Base-by-base conservation (phyloP, 2,888 invertebrate genomes). In the Pyralis farinalis region DNA sequence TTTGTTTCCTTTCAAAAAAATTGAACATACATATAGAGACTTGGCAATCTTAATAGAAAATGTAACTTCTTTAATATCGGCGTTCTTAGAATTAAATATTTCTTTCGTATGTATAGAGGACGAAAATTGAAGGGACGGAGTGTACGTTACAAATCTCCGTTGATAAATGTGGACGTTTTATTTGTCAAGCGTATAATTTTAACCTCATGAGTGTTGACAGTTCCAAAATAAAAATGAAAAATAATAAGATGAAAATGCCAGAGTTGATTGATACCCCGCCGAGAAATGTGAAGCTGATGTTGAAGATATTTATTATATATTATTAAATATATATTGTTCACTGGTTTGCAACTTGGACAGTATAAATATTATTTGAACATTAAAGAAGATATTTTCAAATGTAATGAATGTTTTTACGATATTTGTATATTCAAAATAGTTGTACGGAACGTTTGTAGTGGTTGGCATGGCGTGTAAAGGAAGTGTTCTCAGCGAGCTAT, bases 381-480 rank as follows among this genome's bases (percentile, higher is more conserved):
- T 21, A 10, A 34, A 22, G 20, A 22, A 21, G 21, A 9, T 1
- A 12, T 21, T 3, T 37, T 32, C 12, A 12, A 31, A 31, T n/a
- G n/a, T n/a, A n/a, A n/a, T 22, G 30, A 30, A 30, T 30, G 4
- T 6, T 39, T 16, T 39, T 33, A 33, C 12, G 27, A 32, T 22
- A 21, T 12, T 30, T 1, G 10, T 8, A 16, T 32, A 21, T 37
- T 31, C 40, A 34, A 43, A 39, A 45, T 46, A 43, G 44, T 54
- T 46, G 12, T 41, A 49, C 44, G 46, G 45, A 46, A 59, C 61
- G 46, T 48, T 44, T 51, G 57, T 59, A 58, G 59, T 59, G 55
- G 55, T 59, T 62, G 64, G 57, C 64, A 68, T 62, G 64, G 57
- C 64, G 67, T 55, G 61, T 58, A 63, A 65, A 71, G 73, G 70